phyloP scores from a whole-genome alignment of 2,888 invertebrate species.

The Drosophila conformis region DNA sequence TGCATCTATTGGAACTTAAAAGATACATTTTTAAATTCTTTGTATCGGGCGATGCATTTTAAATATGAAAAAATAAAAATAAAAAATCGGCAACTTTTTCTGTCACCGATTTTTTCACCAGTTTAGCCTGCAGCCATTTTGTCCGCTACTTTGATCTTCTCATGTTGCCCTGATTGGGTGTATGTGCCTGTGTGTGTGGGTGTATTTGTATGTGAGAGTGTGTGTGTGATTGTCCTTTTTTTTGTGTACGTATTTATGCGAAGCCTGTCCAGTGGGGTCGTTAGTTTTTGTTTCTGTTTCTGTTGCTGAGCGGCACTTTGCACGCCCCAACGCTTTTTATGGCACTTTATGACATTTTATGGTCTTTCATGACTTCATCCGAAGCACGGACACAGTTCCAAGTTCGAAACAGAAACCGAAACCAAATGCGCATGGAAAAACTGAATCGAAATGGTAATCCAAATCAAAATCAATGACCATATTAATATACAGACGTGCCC shows the following conservation, averaged over 20 bases:
- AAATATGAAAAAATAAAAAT: constrained; percentile 20
- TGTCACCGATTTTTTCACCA: constrained; percentile 37
- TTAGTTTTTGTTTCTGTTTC: constrained; percentile 41
- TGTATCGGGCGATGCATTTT: constrained; percentile 6
- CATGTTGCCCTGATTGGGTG: constrained; percentile 31
- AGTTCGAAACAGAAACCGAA: constrained; percentile 12
- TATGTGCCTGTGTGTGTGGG: constrained; percentile 16
- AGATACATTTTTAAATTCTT: constrained; percentile 8
- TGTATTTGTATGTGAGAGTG: constrained; percentile 17
- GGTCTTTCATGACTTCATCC: constrained; percentile 47
- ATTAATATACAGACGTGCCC: constrained; percentile 66
- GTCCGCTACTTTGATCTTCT: constrained; percentile 63
- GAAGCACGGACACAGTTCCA: constrained; percentile 18
- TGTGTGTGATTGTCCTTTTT: constrained; percentile 31
- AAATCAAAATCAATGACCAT: constrained; percentile 68
- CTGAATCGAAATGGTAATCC: constrained; percentile 30
- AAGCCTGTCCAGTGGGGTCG: constrained; percentile 30
- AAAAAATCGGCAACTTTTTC: constrained; percentile 22
- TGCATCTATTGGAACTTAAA: constrained; percentile 1
- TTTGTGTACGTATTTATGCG: constrained; percentile 12
- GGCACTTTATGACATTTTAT: constrained; percentile 50
- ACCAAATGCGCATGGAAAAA: neutral
- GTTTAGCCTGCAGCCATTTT: constrained; percentile 47
- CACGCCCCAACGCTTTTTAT: constrained; percentile 72
- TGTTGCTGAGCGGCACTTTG: constrained; percentile 49